phyloP scores from a whole-genome alignment of 2,113 vertebrate genomes.

The Chroicocephalus ridibundus region DNA sequence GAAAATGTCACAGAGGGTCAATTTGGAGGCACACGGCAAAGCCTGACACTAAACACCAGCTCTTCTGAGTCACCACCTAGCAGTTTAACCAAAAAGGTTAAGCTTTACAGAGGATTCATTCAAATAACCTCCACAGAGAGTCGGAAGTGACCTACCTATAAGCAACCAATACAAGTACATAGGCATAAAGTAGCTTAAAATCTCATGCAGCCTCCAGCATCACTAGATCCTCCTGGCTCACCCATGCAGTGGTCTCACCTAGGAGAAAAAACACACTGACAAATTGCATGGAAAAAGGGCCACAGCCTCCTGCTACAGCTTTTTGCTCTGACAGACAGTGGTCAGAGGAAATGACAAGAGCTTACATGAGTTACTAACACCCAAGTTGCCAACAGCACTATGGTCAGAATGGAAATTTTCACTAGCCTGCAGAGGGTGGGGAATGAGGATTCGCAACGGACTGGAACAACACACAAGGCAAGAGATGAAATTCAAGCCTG shows the following conservation, averaged over 20 bases:
- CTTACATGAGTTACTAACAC: not conserved
- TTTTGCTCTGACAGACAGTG: not conserved
- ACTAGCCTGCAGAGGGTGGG: not conserved
- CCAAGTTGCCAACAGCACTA: not conserved
- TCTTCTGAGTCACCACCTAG: not conserved
- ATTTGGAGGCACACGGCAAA: not conserved
- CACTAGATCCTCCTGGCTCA: not conserved
- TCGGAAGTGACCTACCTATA: not conserved
- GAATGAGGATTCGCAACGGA: not conserved
- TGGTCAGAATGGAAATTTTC: not conserved
- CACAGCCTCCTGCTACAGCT: not conserved
- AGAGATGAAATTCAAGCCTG: constrained; percentile 34
- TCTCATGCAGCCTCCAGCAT: not conserved
- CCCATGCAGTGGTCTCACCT: not conserved
- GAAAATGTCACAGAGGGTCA: not conserved
- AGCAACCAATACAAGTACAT: not conserved
- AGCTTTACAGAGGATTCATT: not conserved
- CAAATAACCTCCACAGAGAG: not conserved
- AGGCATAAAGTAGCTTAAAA: not conserved
- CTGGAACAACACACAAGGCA: not conserved
- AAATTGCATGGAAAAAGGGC: not conserved
- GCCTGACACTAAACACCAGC: not conserved
- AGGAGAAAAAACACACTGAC: not conserved
- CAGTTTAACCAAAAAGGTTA: not conserved
- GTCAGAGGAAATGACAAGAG: constrained; percentile 21